phyloP scores from a whole-genome alignment of 2,888 invertebrate species.

The Mythimna impura region DNA sequence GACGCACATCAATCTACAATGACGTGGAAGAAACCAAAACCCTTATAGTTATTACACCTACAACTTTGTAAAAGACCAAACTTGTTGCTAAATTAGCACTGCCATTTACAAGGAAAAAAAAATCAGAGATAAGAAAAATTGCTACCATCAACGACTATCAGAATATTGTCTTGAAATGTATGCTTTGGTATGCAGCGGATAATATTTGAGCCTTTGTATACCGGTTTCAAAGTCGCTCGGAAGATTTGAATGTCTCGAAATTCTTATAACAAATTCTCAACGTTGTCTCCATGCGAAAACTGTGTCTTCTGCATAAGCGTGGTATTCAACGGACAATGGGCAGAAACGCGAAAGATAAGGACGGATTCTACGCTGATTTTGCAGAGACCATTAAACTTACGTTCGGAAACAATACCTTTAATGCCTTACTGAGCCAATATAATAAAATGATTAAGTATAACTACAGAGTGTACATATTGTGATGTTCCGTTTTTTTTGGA shows the following conservation, averaged over 20 bases:
- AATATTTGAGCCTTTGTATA: conserved; percentile 51
- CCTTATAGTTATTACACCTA: not conserved
- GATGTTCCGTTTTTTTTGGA: conserved; percentile 64
- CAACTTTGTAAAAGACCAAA: not conserved
- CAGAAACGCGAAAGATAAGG: conserved; percentile 12
- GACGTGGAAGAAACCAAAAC: not conserved
- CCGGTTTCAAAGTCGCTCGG: conserved; percentile 56
- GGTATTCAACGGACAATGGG: conserved; percentile 22
- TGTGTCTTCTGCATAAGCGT: conserved; percentile 30
- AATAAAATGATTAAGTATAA: conserved; percentile 45
- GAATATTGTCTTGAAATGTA: conserved; percentile 33
- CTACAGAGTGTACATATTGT: conserved; percentile 39
- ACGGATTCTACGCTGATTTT: not conserved
- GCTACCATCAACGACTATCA: conserved; percentile 28
- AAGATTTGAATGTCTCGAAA: conserved; percentile 61
- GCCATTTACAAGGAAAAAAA: not conserved
- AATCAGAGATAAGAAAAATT: conserved; percentile 11
- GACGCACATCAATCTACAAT: not conserved
- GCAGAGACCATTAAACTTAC: conserved; percentile 1
- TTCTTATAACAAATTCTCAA: conserved; percentile 50
- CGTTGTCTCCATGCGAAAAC: conserved; percentile 49
- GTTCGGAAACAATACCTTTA: conserved; percentile 6
- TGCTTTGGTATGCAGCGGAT: conserved; percentile 40
- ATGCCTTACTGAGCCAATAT: conserved; percentile 17
- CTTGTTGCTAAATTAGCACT: not conserved